A percentile compares a stretch with the other conserved stretches of the same genome.
These are phyloP conservation scores for Sebastes cheni DNA, from an alignment of 2,797 vertebrate genomes.

Conservation along the genomic window DNA sequence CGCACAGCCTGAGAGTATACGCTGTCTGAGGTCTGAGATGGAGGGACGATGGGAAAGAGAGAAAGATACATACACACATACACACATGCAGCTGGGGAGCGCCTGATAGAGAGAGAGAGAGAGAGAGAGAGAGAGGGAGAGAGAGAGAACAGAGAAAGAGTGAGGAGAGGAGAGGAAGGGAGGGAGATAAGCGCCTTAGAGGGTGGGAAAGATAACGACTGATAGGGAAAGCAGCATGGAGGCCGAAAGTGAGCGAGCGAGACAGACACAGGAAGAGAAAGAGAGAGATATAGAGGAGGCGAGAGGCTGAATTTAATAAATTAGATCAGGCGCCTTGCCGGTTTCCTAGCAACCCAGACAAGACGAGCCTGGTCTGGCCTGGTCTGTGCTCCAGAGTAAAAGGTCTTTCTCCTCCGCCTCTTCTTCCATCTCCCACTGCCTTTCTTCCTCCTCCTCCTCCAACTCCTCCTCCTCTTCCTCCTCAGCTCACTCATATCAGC, in stretches of 20 bases:
- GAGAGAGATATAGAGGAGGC: slow-evolving; percentile 64
- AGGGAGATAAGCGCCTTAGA: slow-evolving; percentile 67
- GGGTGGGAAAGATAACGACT: slow-evolving; percentile 70
- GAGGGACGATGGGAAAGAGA: slow-evolving; percentile 44
- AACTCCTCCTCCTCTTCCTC: not conserved
- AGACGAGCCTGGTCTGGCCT: slow-evolving; percentile 77
- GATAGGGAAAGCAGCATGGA: slow-evolving; percentile 65
- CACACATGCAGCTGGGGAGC: slow-evolving; percentile 17
- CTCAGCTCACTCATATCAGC: slow-evolving; percentile 27
- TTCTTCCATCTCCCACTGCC: slow-evolving; percentile 18
- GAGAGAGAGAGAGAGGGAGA: slow-evolving; percentile 14
- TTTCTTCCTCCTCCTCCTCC: slow-evolving; percentile 21
- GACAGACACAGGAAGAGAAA: slow-evolving; percentile 61
- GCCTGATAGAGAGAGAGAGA: slow-evolving; percentile 7
- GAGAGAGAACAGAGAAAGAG: slow-evolving; percentile 34
- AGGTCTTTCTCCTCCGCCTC: slow-evolving; percentile 64
- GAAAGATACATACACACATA: slow-evolving; percentile 6
- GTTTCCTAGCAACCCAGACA: slow-evolving; percentile 85
- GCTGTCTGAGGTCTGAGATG: slow-evolving; percentile 62
- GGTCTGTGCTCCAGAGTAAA: slow-evolving; percentile 71
- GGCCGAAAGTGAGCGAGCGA: slow-evolving; percentile 57
- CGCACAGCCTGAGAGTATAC: slow-evolving; percentile 59
- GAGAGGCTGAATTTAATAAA: slow-evolving; percentile 83
- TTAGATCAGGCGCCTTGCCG: slow-evolving; percentile 80
- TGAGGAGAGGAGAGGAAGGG: slow-evolving; percentile 31